A percentile compares a stretch with the other conserved stretches of the same genome.
These are phyloP conservation scores for Zygogramma bicolorata DNA, from an alignment of 2,888 invertebrate genomes.

Conservation along the genomic window DNA sequence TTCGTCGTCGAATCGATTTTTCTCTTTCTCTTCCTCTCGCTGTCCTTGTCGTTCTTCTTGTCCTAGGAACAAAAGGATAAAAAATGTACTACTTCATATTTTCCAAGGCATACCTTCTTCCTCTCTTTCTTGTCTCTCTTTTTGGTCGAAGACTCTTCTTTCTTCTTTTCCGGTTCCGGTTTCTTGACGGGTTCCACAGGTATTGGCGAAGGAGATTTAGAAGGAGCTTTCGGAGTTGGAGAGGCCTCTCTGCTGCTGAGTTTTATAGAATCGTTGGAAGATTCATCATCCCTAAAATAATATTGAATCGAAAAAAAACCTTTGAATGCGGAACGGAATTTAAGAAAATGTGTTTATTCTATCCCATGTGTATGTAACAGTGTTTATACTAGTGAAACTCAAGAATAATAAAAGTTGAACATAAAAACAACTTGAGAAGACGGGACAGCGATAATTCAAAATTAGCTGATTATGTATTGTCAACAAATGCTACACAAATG, in stretches of 20 bases:
- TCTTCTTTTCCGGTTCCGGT: conserved; percentile 72
- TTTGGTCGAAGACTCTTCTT: conserved; percentile 50
- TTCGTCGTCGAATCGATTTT: conserved; percentile 69
- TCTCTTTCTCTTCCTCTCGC: conserved; percentile 75
- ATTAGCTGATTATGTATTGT: too few species aligned
- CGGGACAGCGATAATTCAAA: too few species aligned
- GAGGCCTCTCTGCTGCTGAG: conserved; percentile 57
- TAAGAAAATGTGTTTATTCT: too few species aligned
- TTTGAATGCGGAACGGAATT: too few species aligned
- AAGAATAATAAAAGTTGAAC: too few species aligned
- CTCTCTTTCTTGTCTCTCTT: conserved; percentile 70
- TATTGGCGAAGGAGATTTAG: conserved; percentile 37
- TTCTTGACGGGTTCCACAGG: conserved; percentile 45
- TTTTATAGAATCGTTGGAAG: conserved; percentile 58
- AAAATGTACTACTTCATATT: not conserved
- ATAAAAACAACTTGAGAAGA: too few species aligned
- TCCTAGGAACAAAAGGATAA: conserved; percentile 52
- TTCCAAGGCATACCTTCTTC: conserved; percentile 49
- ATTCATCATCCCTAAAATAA: conserved; percentile 54
- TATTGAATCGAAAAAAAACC: too few species aligned
- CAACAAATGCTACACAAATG: too few species aligned
- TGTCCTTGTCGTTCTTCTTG: conserved; percentile 73
- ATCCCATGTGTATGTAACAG: too few species aligned
- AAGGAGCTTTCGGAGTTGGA: conserved; percentile 35
- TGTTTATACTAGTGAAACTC: too few species aligned